Evolutionary conservation across 2,888 invertebrate genomes (phyloP), one percentile per base, ranked within the genome.

Genomic region (Limnephilus auricula): DNA sequence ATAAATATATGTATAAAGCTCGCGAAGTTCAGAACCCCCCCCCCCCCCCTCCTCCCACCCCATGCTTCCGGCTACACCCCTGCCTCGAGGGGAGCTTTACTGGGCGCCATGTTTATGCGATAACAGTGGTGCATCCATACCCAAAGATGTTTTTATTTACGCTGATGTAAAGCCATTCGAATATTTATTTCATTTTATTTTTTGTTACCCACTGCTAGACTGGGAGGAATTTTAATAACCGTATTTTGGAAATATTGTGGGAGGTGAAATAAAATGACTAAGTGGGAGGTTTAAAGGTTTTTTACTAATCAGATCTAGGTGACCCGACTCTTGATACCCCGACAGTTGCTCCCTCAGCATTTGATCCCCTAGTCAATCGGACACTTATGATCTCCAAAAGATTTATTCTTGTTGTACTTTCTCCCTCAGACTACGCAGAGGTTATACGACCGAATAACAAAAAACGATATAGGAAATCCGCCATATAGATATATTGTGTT

Each of bases 1-100:
- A 91, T 78, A 91, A 82, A 88, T 40, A 89, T 34, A 89, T 90
- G 87, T 79, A 90, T 89, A 78, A 86, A 79, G 31, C 79, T 82
- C 13, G 45, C 82, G 37, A 80, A 89, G 79, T 82, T 89, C 80
- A 79, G 50, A 65, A 65, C 25, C 50, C 18, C 50, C 18, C 6
- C 15, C 50, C 37, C 31, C 18, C 78, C 50, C 37, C 31, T 9
- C 78, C 25, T 25, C 18, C 50, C 18, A 1, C 15, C 50, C 37
- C 31, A 6, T 34, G 31, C n/a, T 31, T 79, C 82, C 82, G 80
- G 37, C 89, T 45, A 79, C 89, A 79, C 79, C 82, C 82, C 89
- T 31, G 80, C 89, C 18, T 25, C 6, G 50, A 13, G 45, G 25
- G 79, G 79, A 45, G 89, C 89, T 79, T 80, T 90, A 84, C 89